Percentiles rank a stretch among this genome's conserved stretches.
phyloP scores from a whole-genome alignment of 2,113 vertebrate genomes.

The Rousettus leschenaultii region DNA sequence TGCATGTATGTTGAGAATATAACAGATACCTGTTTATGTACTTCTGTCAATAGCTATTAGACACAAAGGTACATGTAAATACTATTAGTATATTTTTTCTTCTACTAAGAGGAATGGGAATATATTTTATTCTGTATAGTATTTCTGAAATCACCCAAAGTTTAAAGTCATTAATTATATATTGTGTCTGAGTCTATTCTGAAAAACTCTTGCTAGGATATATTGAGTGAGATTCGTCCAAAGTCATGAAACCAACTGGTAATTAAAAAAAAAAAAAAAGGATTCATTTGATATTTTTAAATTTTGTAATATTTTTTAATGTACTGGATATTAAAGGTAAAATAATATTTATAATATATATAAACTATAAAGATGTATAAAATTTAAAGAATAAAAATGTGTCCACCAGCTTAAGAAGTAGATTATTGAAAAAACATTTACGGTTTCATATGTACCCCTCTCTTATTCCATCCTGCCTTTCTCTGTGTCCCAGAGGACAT shows the following conservation, averaged over 20 bases:
- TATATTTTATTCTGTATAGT: neutral
- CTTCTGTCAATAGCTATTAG: neutral
- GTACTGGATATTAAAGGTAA: neutral
- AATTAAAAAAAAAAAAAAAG: neutral
- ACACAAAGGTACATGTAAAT: neutral
- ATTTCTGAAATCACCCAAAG: neutral
- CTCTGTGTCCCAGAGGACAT: neutral
- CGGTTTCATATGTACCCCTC: neutral
- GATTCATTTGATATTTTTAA: neutral
- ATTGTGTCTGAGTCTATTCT: neutral
- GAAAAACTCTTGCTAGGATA: neutral
- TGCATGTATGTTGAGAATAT: neutral
- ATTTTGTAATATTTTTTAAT: neutral
- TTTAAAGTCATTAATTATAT: neutral
- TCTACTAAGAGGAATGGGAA: neutral
- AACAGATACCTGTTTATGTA: neutral
- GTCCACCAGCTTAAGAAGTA: neutral
- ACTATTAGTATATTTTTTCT: neutral
- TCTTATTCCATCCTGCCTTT: neutral
- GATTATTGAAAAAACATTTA: neutral
- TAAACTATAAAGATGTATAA: neutral
- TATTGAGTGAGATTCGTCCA: neutral
- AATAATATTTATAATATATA: neutral
- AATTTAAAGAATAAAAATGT: neutral
- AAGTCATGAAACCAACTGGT: neutral